Conservation (phyloP, 1,140 invertebrate genomes). For the Oryzaephilus surinamensis region DNA sequence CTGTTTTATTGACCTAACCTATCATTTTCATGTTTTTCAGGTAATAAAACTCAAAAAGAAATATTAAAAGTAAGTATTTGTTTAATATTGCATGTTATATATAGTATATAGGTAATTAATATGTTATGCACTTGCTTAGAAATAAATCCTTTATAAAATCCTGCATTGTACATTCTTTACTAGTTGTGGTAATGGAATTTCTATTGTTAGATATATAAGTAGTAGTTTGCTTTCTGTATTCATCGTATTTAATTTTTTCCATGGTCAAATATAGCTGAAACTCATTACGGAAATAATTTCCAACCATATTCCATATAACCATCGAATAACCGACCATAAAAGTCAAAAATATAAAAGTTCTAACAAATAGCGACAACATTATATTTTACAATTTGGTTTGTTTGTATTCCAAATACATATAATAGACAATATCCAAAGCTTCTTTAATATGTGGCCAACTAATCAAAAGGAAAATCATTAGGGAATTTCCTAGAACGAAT, state of each 20-base stretch:
- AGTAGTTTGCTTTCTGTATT: background rate
- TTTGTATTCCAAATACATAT: conserved; percentile 32
- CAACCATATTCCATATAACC: conserved; percentile 42
- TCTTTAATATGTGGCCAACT: conserved; percentile 44
- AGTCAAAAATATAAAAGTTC: conserved; percentile 35
- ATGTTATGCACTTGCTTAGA: background rate
- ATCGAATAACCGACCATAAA: conserved; percentile 42
- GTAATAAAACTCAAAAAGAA: too few relatives aligned
- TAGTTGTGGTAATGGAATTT: background rate
- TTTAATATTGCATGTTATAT: background rate
- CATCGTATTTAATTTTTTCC: conserved; percentile 2
- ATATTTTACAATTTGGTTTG: conserved; percentile 4
- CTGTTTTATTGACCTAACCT: too few relatives aligned
- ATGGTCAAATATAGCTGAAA: conserved; percentile 37
- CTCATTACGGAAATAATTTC: conserved; percentile 42
- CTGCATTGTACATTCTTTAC: background rate
- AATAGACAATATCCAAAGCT: conserved; percentile 32
- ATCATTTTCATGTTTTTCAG: too few relatives aligned
- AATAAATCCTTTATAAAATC: background rate
- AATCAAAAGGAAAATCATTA: conserved; percentile 44
- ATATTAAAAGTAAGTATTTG: too few relatives aligned
- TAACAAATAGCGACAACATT: conserved; percentile 13
- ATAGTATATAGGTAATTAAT: background rate
- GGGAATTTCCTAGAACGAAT: conserved; percentile 46
- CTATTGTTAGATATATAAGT: too few relatives aligned